Base-by-base conservation (phyloP, 2,797 vertebrate species). In the Argya squamiceps region DNA sequence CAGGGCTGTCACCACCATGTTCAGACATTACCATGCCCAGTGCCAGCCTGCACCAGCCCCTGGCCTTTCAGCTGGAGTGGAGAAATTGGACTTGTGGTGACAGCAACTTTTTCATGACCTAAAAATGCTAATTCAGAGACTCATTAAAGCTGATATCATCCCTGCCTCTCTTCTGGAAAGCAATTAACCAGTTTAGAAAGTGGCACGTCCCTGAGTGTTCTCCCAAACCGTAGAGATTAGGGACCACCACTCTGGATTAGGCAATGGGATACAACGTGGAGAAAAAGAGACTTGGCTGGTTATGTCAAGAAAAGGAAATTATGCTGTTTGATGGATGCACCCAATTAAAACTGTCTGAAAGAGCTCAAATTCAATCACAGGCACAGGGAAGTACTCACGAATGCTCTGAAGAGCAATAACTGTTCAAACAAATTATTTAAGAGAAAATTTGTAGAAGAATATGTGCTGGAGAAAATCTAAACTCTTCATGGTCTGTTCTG, bases 401-500 rank as follows among this genome's bases (percentile, higher is more conserved):
- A 73, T 36, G 47, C 56, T 85, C 70, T 46, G 15, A 88, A 73
- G 78, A 91, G 29, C 30, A 67, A 10, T 94, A 92, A 84, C 73
- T 50, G 44, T 46, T 95, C 62, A 24, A 62, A 65, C n/a, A 86
- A 78, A 86, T 88, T 90, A 92, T 85, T 94, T 75, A 89, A 88
- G 52, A 86, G 69, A 71, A 89, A 68, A 50, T 64, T 37, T 65
- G 36, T 39, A 32, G 36, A 50, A 75, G 36, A 79, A 60, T 75
- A 81, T 29, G 41, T 71, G 46, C 67, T 84, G 68, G 74, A 64
- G 78, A 83, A 91, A 70, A 92, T 36, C 46, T 67, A 14, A 92
- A 39, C 37, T 64, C 11, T n/a, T 74, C 44, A 23, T 0, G 1
- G 55, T 79, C 62, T 36, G 29, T 63, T 59, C 34, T 83, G 56